phyloP scores from a whole-genome alignment of 35 echinoderm and acorn worm genomes.

The Heliocidaris erythrogramma region DNA sequence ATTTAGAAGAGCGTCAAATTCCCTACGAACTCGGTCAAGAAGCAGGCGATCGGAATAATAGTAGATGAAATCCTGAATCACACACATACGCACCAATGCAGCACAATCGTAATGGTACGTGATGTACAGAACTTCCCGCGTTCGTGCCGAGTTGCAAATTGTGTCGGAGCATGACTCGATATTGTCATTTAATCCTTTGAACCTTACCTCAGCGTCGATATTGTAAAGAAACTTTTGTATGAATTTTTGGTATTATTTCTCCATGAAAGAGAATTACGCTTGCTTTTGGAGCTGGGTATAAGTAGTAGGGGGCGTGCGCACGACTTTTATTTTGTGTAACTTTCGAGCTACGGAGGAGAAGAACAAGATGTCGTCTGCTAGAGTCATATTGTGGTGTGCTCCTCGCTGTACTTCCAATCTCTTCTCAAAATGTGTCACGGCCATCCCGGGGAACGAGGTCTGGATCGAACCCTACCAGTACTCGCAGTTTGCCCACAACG shows the following conservation, averaged over 20 bases:
- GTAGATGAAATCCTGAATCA: no score
- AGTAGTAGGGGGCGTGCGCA: neutral
- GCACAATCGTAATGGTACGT: neutral
- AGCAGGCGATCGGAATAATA: no score
- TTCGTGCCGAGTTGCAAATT: neutral
- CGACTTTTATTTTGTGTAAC: neutral
- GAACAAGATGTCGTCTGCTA: conserved; percentile 6
- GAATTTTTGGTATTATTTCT: neutral
- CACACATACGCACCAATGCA: no score
- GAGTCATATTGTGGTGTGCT: conserved; percentile 34
- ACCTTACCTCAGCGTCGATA: neutral
- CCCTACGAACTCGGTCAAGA: neutral
- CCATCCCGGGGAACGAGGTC: conserved; percentile 21
- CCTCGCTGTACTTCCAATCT: conserved; percentile 9
- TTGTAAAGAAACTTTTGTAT: neutral
- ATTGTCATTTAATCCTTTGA: neutral
- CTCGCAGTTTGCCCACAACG: neutral
- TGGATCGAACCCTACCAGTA: conserved; percentile 23
- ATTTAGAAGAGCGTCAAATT: neutral
- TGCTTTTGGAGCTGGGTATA: neutral
- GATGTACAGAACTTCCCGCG: neutral
- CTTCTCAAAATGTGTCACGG: conserved; percentile 31
- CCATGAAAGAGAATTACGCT: neutral
- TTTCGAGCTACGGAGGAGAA: neutral
- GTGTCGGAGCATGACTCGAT: neutral